A percentile compares a stretch with the other conserved stretches of the same genome.
These are phyloP conservation scores for Lordiphosa clarofinis DNA, from an alignment of 1,140 invertebrate genomes.

Conservation along the genomic window DNA sequence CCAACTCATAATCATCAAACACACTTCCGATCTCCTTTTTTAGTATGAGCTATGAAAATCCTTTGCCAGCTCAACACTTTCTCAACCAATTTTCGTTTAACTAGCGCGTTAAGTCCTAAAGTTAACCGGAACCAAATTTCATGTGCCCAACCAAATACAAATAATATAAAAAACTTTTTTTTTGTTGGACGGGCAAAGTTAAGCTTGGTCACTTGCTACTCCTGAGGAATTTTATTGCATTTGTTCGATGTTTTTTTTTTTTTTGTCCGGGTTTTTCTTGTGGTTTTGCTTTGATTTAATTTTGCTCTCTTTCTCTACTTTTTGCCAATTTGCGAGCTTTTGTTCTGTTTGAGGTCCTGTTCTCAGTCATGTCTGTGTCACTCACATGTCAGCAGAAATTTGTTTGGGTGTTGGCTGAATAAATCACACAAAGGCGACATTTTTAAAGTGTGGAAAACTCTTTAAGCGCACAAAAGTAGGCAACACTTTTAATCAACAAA, in stretches of 20 bases:
- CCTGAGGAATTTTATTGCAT: constrained; percentile 54
- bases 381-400: constrained; percentile 54
- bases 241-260: constrained; percentile 34
- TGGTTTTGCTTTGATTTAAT: constrained; percentile 74
- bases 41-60: constrained; percentile 22
- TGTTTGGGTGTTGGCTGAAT: constrained; percentile 20
- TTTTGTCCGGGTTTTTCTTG: constrained; percentile 27
- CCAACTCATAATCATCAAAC: constrained; percentile 35
- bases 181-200: constrained; percentile 22
- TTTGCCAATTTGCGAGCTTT: constrained; percentile 67
- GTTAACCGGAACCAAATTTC: constrained; percentile 15
- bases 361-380: constrained; percentile 33
- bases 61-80: constrained; percentile 46
- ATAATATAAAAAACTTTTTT: constrained; percentile 44
- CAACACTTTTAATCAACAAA: constrained; percentile 3
- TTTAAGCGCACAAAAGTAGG: constrained; percentile 19
- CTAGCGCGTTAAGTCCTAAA: constrained; percentile 40
- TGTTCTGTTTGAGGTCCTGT: constrained; percentile 30
- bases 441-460: constrained; percentile 28
- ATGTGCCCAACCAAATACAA: constrained; percentile 3
- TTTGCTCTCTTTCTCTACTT: constrained; percentile 36
- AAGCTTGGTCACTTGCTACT: constrained; percentile 11
- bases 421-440: constrained; percentile 24
- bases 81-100: constrained; percentile 8
- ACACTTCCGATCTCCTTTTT: constrained; percentile 8